These are phyloP conservation scores for Hesperia comma DNA, from an alignment of 2,888 invertebrate species.

Conservation along the genomic window DNA sequence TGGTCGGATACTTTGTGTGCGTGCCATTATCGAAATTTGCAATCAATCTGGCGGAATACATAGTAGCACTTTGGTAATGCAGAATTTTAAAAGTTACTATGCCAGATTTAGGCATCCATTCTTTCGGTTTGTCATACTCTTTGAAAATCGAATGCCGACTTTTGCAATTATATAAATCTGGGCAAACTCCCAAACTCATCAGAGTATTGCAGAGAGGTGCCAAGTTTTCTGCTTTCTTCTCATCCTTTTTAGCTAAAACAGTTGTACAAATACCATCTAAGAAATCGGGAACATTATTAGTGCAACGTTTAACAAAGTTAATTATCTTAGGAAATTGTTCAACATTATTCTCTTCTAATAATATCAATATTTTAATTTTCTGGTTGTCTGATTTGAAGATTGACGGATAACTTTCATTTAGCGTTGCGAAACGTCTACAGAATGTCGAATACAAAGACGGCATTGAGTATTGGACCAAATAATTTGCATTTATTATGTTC, in stretches of 20 bases:
- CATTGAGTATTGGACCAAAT: conserved; percentile 89
- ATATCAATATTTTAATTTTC: conserved; percentile 74
- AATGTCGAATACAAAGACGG: conserved; percentile 87
- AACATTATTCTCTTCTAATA: conserved; percentile 84
- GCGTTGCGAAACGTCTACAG: conserved; percentile 86
- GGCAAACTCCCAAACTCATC: conserved; percentile 87
- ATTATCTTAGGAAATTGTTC: conserved; percentile 85
- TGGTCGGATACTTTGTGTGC: conserved; percentile 60
- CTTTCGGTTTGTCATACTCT: conserved; percentile 77
- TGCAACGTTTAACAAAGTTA: conserved; percentile 82
- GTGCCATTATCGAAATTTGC: conserved; percentile 50
- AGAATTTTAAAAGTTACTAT: conserved; percentile 83
- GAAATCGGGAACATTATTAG: conserved; percentile 61
- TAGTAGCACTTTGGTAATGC: conserved; percentile 84
- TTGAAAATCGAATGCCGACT: conserved; percentile 85
- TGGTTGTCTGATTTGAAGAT: conserved; percentile 58
- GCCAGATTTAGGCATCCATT: conserved; percentile 81
- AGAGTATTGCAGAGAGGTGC: conserved; percentile 84
- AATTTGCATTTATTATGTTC: conserved; percentile 85
- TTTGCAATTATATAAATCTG: conserved; percentile 79
- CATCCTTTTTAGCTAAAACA: conserved; percentile 68
- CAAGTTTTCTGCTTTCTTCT: conserved; percentile 64
- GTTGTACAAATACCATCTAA: conserved; percentile 61
- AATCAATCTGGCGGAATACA: conserved; percentile 84
- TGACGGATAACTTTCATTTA: conserved; percentile 85